Percentiles rank a stretch among this genome's conserved stretches.
These are phyloP conservation scores for Hydrocynus forskahlii DNA, from an alignment of 2,797 vertebrate species.

Conservation along the genomic window DNA sequence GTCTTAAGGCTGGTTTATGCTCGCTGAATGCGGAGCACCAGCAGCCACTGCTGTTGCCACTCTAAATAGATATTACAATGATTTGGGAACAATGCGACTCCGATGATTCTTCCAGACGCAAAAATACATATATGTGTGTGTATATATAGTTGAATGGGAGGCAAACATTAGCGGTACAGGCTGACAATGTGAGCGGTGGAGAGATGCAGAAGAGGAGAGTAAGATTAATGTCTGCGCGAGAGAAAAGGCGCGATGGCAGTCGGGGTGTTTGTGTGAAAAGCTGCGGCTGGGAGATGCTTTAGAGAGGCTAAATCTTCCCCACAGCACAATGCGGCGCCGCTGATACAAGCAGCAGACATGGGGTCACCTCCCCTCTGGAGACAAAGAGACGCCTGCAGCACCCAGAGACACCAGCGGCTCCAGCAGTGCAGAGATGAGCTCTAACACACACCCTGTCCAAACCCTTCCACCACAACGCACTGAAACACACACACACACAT, in stretches of 20 bases:
- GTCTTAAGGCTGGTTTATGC: constrained; percentile 86
- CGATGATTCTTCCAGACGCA: constrained; percentile 81
- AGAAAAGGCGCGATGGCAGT: constrained; percentile 81
- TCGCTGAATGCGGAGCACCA: constrained; percentile 83
- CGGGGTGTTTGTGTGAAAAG: constrained; percentile 80
- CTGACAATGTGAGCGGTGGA: constrained; percentile 77
- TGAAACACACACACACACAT: background rate
- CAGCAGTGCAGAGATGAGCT: constrained; percentile 46
- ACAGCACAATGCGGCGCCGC: constrained; percentile 79
- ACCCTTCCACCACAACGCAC: background rate
- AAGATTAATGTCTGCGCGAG: constrained; percentile 84
- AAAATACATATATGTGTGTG: constrained; percentile 83
- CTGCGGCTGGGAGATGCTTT: constrained; percentile 80
- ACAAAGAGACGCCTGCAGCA: constrained; percentile 69
- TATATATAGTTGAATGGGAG: constrained; percentile 80
- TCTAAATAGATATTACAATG: constrained; percentile 90
- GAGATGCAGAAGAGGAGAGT: constrained; percentile 80
- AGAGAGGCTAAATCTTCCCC: constrained; percentile 83
- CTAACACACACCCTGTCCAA: constrained; percentile 11
- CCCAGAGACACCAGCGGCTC: background rate
- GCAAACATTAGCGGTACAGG: constrained; percentile 78
- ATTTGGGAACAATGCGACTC: constrained; percentile 83
- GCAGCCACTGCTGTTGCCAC: constrained; percentile 82
- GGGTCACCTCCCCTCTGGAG: constrained; percentile 82
- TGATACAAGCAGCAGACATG: constrained; percentile 83